These are phyloP conservation scores for Melipona beecheii DNA, from an alignment of 2,888 invertebrate genomes.

Conservation along the genomic window DNA sequence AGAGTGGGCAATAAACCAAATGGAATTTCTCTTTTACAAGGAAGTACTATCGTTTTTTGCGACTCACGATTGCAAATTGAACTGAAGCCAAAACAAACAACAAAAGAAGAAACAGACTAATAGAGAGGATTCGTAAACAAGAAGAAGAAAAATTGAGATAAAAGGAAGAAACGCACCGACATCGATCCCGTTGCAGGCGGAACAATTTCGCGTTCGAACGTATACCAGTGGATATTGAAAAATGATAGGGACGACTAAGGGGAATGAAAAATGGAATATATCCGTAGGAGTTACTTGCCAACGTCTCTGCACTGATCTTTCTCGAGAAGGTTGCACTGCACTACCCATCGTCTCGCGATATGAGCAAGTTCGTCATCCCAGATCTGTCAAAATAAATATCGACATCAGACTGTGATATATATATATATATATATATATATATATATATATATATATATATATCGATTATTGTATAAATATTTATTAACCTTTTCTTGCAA, in stretches of 20 bases:
- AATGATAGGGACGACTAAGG: constrained; percentile 55
- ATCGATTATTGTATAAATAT: constrained; percentile 7
- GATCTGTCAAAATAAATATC: constrained; percentile 63
- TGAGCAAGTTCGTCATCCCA: constrained; percentile 84
- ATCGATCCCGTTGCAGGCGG: constrained; percentile 18
- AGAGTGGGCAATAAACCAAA: constrained; percentile 20
- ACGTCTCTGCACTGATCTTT: constrained; percentile 84
- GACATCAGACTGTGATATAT: constrained; percentile 12
- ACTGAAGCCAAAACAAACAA: not conserved
- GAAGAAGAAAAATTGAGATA: not conserved
- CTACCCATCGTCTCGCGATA: constrained; percentile 83
- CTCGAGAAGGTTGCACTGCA: constrained; percentile 82
- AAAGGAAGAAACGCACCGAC: not conserved
- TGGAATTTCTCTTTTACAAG: not conserved
- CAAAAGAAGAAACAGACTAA: not conserved
- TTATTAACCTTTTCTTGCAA: not conserved
- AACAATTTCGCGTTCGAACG: constrained; percentile 50
- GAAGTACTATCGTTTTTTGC: not conserved
- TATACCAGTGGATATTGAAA: constrained; percentile 63
- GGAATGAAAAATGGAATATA: constrained; percentile 64
- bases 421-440: no score
- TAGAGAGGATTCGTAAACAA: not conserved
- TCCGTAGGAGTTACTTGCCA: constrained; percentile 75
- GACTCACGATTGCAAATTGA: constrained; percentile 4
- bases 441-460: no score